Percentiles rank a stretch among this genome's conserved stretches.
Evolutionary conservation across 2,797 vertebrate genomes (phyloP).

Genomic region (Craterocephalus amniculus): DNA sequence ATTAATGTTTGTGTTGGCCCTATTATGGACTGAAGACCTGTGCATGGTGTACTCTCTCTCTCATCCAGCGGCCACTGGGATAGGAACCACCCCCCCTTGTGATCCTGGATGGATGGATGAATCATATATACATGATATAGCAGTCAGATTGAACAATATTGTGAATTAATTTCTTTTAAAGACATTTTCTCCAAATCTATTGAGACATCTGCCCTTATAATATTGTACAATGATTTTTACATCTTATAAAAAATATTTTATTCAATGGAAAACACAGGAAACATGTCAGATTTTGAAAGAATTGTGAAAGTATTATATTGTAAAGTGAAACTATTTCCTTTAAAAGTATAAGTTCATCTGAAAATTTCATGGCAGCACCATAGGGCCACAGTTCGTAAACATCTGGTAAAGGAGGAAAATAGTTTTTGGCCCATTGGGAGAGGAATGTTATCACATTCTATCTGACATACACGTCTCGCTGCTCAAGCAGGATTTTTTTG

Average conservation of each 20-base stretch:
- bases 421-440: no score
- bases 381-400: no score
- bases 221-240: no score
- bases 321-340: no score
- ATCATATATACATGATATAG: not conserved
- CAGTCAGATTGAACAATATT: not conserved
- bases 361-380: no score
- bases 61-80: not conserved
- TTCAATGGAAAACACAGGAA: not conserved
- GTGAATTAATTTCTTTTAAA: not conserved
- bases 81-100: not conserved
- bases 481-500: no score
- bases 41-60: not conserved
- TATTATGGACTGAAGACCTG: not conserved
- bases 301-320: no score
- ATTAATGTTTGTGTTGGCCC: not conserved
- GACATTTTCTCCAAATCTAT: not conserved
- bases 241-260: no score
- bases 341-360: no score
- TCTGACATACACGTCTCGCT: no score
- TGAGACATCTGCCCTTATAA: not conserved
- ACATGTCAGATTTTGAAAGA: not conserved
- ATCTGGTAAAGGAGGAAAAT: no score
- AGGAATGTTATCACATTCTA: no score
- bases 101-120: not conserved